phyloP scores from a whole-genome alignment of 2,888 invertebrate species.

The Chrysina gloriosa region DNA sequence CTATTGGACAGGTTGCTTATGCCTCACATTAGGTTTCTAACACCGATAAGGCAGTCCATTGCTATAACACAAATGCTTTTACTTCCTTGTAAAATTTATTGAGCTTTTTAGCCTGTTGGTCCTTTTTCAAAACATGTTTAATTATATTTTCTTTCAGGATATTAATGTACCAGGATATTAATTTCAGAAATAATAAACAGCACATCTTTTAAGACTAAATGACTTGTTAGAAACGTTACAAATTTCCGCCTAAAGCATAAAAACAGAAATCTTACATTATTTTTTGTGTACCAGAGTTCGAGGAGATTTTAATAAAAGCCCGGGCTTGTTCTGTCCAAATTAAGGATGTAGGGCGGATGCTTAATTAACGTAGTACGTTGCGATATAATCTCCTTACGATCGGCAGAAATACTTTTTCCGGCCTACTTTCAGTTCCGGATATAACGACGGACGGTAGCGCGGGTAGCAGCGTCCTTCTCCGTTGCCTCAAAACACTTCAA shows the following conservation, averaged over 20 bases:
- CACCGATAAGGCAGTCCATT: too few relatives aligned
- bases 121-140: too few relatives aligned
- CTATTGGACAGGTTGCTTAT: too few relatives aligned
- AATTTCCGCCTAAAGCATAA: constrained; percentile 1
- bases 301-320: constrained; percentile 26
- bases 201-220: background rate
- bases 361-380: constrained; percentile 36
- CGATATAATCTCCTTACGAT: constrained; percentile 30
- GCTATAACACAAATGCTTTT: too few relatives aligned
- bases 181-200: background rate
- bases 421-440: constrained; percentile 5
- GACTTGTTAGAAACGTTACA: constrained; percentile 13
- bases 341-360: constrained; percentile 23
- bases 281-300: background rate
- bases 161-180: background rate
- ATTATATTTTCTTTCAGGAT: too few relatives aligned
- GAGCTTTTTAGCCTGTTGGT: background rate
- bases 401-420: constrained; percentile 16
- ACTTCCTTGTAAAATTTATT: background rate
- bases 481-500: constrained; percentile 19
- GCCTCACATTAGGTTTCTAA: too few relatives aligned
- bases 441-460: too few relatives aligned
- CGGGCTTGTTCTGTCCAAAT: constrained; percentile 17
- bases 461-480: background rate
- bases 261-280: constrained; percentile 3